Base-by-base conservation (phyloP, 2,797 vertebrate genomes). In the Pipistrellus nathusii region DNA sequence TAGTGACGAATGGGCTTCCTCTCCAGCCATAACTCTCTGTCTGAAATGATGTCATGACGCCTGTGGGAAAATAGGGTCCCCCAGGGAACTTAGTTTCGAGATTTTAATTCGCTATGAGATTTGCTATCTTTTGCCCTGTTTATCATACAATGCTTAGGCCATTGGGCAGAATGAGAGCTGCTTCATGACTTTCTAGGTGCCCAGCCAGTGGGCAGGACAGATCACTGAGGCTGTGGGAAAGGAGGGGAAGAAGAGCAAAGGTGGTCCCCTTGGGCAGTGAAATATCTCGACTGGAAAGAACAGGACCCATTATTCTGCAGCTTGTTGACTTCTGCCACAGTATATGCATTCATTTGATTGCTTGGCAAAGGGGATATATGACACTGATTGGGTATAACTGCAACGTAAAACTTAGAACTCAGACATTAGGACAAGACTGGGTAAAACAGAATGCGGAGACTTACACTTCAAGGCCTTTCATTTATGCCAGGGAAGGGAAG, bases 1-100 rank as follows among this genome's bases (percentile, higher is more conserved):
- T 13, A 92, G 85, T 90, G 86, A 96, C 59, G 90, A 92, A 93
- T 66, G 94, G 13, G 77, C 88, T 93, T 95, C 83, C 86, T 96
- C 76, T 86, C 82, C 92, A 75, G 46, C n/a, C 41, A 8, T 59
- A 13, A 48, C 95, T 91, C 92, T 94, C 44, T 41, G 96, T 90
- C 91, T 96, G 90, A 78, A 27, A 93, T 85, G 59, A 95, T 20
- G 44, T 96, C 93, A 95, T 91, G 69, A 82, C 17, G 64, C 87
- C 85, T 85, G 55, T 90, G 53, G 55, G 75, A 62, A 72, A 95
- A 91, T 6, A 66, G 30, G 84, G 92, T 68, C 82, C 81, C 84
- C 51, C 46, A 92, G 69, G 13, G n/a, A 83, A 94, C 73, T 85
- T 6, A 25, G 41, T 91, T 92, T 94, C 78, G 75, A 44, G 44